Base-by-base conservation (phyloP, 2,888 invertebrate species). In the Neoscelio sp. region DNA sequence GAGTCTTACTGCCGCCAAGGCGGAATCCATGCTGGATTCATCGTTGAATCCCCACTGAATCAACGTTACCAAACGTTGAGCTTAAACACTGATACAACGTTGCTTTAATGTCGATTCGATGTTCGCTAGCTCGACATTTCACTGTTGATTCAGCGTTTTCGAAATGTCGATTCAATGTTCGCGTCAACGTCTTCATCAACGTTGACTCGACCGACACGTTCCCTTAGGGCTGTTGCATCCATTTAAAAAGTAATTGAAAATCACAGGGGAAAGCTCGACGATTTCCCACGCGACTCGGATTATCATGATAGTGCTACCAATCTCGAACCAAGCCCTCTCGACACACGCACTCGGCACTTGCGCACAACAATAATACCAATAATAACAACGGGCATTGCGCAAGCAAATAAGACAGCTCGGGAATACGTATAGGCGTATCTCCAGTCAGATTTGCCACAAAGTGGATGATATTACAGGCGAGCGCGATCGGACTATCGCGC, bases 231-330 rank as follows among this genome's bases (percentile, higher is more conserved):
- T 15, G 56, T 56, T 42, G 40, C 58, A 42, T 58, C 58, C 17
- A 12, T 35, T 4, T n/a, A 46, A 46, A 64, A 64, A 65, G 35
- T 18, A 23, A 42, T 80, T 65, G 50, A 54, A 67, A 67, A 60
- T 35, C 35, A 38, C 48, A 64, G 50, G 65, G 65, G 54, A 65
- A 67, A 67, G 15, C 58, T 20, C 26, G 42, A 15, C 8, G 48
- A 58, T 58, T 68, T 68, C 68, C 58, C 68, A 68, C 68, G 68
- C 68, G 48, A 71, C 50, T 60, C 42, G 42, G 70, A 44, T 68
- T 56, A 65, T 65, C 65, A 12, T 17, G 56, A 58, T 58, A 70
- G 10, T 60, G 60, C 60, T 60, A 60, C 70, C 50, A 50, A 50
- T 68, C 56, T 54, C 20, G 70, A 12, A 71, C 70, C 70, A 71